Base-by-base conservation (phyloP, 1,140 invertebrate genomes). In the Anoplophora glabripennis region DNA sequence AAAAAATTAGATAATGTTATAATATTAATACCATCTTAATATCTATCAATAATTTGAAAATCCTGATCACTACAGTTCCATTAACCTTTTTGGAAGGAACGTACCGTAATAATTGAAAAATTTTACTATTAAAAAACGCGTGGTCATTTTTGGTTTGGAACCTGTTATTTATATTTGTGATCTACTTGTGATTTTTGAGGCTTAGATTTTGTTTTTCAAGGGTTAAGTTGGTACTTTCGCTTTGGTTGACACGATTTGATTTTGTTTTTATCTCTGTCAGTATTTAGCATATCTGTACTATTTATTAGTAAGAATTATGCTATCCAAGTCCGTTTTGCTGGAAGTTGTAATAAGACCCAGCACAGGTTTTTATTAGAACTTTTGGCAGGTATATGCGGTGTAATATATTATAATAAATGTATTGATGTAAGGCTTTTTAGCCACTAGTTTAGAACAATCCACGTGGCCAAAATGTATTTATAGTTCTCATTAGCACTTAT, bases 371-470 rank as follows among this genome's bases (percentile, higher is more conserved):
- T 28, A 28, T 28, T 28, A 28, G 21, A 28, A 28, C 21, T 28
- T 28, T 28, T 28, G 21, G 21, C 21, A 28, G 21, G 21, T 5
- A 28, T 28, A 28, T 28, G 21, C 21, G 21, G 21, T 55, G 65
- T 66, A 63, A 49, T 49, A 34, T 49, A 49, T 61, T 61, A 61
- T 70, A 67, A 61, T 71, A 69, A 70, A 65, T 73, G 72, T 73
- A 54, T 73, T 55, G 67, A 61, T 72, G 70, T 73, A 65, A 65
- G 65, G 64, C 70, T 70, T 45, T 56, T 71, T 71, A 71, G 70
- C 70, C 62, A 61, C 49, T 73, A 73, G 69, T 67, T 70, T 71
- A 69, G 60, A 55, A 33, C 34, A 54, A 71, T 71, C 70, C 67
- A 72, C 68, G 72, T 72, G 68, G 68, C 68, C 72, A 73, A 73